These are phyloP conservation scores for Thryonomys swinderianus DNA, from an alignment of 2,113 vertebrate species.

Conservation along the genomic window DNA sequence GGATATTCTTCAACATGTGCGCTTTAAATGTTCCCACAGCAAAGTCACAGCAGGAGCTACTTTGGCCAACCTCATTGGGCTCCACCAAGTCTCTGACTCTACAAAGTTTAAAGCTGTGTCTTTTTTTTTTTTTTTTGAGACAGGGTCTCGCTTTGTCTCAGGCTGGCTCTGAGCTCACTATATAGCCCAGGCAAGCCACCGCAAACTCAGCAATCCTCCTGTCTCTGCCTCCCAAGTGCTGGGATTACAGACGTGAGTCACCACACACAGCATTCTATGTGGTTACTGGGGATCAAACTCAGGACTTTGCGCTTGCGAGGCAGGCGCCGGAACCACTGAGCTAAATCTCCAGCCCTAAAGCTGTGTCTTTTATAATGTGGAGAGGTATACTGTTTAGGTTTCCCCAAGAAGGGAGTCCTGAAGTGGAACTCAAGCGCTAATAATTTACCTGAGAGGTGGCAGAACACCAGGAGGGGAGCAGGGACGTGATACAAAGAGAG, in stretches of 20 bases:
- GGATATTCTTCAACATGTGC: neutral
- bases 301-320: no score
- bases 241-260: no score
- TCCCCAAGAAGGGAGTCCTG: neutral
- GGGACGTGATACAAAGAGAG: neutral
- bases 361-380: neutral
- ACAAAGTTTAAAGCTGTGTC: neutral
- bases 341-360: no score
- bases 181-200: no score
- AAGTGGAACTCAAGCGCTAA: constrained; percentile 11
- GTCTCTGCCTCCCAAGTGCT: no score
- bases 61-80: neutral
- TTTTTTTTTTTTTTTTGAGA: no score
- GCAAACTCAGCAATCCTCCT: no score
- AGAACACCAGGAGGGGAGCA: neutral
- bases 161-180: no score
- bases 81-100: neutral
- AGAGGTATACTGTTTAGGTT: neutral
- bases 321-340: no score
- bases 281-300: no score
- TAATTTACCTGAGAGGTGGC: neutral
- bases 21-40: neutral
- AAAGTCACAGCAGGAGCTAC: neutral
- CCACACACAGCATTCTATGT: no score
- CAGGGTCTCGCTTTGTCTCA: no score